Evolutionary conservation across 2,888 invertebrate species (phyloP).

Genomic region (Lagria hirta): DNA sequence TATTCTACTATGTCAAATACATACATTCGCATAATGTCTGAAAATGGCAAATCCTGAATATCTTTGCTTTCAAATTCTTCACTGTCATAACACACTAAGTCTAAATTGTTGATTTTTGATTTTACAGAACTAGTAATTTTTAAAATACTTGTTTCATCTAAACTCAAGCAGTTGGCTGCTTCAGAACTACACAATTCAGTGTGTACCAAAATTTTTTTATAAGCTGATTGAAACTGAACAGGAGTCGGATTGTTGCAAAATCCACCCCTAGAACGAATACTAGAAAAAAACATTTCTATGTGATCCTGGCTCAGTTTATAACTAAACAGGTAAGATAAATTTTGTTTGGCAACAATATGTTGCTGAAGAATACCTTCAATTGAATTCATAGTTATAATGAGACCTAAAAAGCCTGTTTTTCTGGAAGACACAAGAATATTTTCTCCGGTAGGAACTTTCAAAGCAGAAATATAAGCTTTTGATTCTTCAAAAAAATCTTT

Average conservation of each 20-base stretch:
- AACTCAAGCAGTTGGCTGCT: neutral
- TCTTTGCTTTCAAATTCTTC: neutral
- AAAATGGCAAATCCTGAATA: no score
- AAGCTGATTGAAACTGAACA: conserved; percentile 1
- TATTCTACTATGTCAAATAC: conserved; percentile 7
- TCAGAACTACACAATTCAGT: neutral
- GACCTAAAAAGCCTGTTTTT: no score
- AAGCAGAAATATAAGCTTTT: no score
- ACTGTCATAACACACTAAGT: neutral
- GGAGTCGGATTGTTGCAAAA: conserved; percentile 12
- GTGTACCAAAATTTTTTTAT: conserved; percentile 4
- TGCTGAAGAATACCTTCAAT: no score
- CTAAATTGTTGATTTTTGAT: neutral
- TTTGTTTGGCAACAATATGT: no score
- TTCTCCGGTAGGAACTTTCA: no score
- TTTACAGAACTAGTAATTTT: no score
- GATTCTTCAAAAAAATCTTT: no score
- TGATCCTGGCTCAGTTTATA: neutral
- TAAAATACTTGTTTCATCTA: conserved; percentile 1
- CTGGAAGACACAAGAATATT: no score
- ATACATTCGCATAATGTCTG: no score
- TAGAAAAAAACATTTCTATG: neutral
- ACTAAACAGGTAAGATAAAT: neutral
- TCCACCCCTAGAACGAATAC: conserved; percentile 6
- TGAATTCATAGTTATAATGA: no score